phyloP scores from a whole-genome alignment of 2,113 vertebrate species.

The Gallinago media region DNA sequence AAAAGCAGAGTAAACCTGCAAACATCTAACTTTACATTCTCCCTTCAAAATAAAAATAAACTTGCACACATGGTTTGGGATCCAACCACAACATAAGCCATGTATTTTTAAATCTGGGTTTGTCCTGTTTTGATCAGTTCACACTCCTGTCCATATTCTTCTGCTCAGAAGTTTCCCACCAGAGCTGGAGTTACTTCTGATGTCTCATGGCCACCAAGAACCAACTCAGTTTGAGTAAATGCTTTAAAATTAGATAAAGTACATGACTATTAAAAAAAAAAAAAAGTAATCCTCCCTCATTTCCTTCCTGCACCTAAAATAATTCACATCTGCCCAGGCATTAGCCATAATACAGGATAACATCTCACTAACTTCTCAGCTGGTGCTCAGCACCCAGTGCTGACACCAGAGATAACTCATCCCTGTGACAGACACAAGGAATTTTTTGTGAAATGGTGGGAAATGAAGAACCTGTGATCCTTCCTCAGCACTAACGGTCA shows the following conservation, averaged over 20 bases:
- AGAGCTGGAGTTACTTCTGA: neutral
- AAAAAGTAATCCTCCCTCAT: neutral
- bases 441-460: neutral
- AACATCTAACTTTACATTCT: neutral
- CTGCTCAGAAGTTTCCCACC: neutral
- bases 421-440: neutral
- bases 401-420: neutral
- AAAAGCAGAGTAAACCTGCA: neutral
- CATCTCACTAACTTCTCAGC: neutral
- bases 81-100: neutral
- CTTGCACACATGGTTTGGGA: neutral
- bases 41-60: neutral
- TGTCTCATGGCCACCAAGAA: neutral
- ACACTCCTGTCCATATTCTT: neutral
- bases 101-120: neutral
- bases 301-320: neutral
- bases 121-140: neutral
- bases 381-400: neutral
- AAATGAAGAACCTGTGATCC: accelerated
- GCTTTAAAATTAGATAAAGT: neutral
- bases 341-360: neutral
- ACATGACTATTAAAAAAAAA: neutral
- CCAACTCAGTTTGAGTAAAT: neutral
- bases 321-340: neutral
- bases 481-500: neutral